Evolutionary conservation across 2,113 vertebrate genomes (phyloP), one percentile per base, ranked within the genome.

Genomic region (Merops nubicus): DNA sequence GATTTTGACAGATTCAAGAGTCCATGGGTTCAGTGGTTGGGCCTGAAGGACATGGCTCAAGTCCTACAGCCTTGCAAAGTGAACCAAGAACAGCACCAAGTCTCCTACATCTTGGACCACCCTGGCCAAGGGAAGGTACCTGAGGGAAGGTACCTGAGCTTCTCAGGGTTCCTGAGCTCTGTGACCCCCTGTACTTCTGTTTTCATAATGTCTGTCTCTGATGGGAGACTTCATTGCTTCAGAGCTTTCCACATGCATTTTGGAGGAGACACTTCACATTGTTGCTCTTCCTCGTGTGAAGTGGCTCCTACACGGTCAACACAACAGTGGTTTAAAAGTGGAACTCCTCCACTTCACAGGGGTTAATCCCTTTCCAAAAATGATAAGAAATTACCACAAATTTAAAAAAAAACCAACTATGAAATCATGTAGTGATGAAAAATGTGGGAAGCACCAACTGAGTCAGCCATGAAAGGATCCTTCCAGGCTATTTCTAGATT

Each of bases 101-200:
- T 40, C 47, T 88, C 36, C 33, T 18, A 17, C 21, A 19, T 26
- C 42, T 23, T 70, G 34, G n/a, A 65, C n/a, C 28, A 25, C 18
- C 20, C 15, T 64, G 51, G 34, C 9, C 10, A 21, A 4, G 31
- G 29, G 8, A 7, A 34, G 21, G 25, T 38, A 3, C 43, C 17
- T 9, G 11, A 50, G 42, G 9, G 22, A 9, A 36, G 42, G 54
- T 19, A 23, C 2, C n/a, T n/a, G n/a, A n/a, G n/a, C n/a, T n/a
- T n/a, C n/a, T n/a, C n/a, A n/a, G n/a, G 5, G 16, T 19, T 45
- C 47, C 60, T 11, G 19, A 45, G 34, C 40, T 43, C 10, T 19
- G 1, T 8, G 34, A 28, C 20, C 12, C 31, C 59, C 20, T 33
- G 1, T 12, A 31, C 8, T 17, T 3, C 5, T 1, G 10, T 6